Base-by-base conservation (phyloP, 64 coral and sea anemone species). In the Porites australiensis region DNA sequence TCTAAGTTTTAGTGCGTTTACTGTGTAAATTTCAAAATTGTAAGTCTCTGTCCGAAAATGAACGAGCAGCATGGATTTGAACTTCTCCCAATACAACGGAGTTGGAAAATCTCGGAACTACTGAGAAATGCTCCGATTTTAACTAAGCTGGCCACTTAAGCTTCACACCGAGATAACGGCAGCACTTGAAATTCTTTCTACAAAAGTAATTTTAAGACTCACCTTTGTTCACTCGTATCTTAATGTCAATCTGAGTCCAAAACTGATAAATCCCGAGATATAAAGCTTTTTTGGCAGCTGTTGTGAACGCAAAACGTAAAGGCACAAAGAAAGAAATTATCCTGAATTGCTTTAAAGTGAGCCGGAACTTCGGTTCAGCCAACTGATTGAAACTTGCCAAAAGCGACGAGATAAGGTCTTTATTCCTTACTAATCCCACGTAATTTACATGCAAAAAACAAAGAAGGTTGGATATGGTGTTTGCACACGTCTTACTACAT, bases 361-460 rank as follows among this genome's bases (percentile, higher is more conserved):
- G 2, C 8, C 77, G 77, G 77, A 61, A 13, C 54, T 60, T 44
- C 23, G 2, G 14, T 18, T 49, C 44, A 13, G 51, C 43, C 45
- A 49, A 67, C 15, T 84, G 46, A 68, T 68, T 84, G 8, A 44
- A 64, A 19, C 58, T 48, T 84, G 44, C 16, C 44, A 84, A 23
- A 50, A 20, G 44, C 62, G 10, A 50, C 63, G 19, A 47, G 19
- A 68, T 84, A 49, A 68, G 63, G n/a, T 84, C 15, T 69, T 52
- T 84, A 68, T 50, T 10, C 19, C 15, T 68, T 45, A 48, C 61
- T 84, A 84, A 68, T 66, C 69, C 63, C 22, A 84, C 18, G 46
- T 22, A 52, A 68, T 68, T 84, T 84, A 82, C 58, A 52, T n/a
- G 61, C 63, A 37, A 18, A 64, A 51, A 84, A 82, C 58, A 37